Percentiles rank a stretch among this genome's conserved stretches.
phyloP scores from a whole-genome alignment of 2,113 vertebrate species.

The Raja brachyura region DNA sequence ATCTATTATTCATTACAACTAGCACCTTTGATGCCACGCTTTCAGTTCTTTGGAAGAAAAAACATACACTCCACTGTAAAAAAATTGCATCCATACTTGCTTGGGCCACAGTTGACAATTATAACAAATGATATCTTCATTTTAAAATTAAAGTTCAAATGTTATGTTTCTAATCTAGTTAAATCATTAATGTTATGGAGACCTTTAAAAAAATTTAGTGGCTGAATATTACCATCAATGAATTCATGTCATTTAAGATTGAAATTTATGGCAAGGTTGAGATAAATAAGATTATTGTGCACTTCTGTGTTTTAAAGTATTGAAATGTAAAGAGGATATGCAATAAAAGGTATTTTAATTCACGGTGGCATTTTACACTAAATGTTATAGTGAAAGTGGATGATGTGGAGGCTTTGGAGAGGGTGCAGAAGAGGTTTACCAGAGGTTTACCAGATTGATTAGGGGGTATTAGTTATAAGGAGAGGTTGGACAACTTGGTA shows the following conservation, averaged over 20 bases:
- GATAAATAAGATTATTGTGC: not conserved
- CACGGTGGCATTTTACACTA: not conserved
- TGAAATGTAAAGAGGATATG: not conserved
- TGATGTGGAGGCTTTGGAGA: no score
- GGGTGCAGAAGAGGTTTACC: no score
- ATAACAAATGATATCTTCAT: not conserved
- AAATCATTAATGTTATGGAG: not conserved
- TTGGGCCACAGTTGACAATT: not conserved
- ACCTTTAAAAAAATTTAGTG: not conserved
- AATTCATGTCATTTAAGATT: not conserved
- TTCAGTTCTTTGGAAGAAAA: not conserved
- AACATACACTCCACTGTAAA: not conserved
- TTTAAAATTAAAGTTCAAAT: slow-evolving; percentile 23
- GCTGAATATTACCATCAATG: not conserved
- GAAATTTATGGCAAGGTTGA: not conserved
- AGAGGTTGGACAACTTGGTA: no score
- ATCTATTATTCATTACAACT: slow-evolving; percentile 29
- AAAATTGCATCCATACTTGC: not conserved
- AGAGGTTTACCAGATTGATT: no score
- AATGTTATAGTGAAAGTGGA: not conserved
- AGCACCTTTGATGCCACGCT: not conserved
- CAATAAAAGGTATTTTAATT: not conserved
- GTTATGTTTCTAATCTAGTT: slow-evolving; percentile 21
- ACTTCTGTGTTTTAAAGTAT: not conserved
- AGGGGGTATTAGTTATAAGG: no score